Evolutionary conservation across 2,888 invertebrate species (phyloP), one percentile per base, ranked within the genome.

Genomic region (Idaea biselata): DNA sequence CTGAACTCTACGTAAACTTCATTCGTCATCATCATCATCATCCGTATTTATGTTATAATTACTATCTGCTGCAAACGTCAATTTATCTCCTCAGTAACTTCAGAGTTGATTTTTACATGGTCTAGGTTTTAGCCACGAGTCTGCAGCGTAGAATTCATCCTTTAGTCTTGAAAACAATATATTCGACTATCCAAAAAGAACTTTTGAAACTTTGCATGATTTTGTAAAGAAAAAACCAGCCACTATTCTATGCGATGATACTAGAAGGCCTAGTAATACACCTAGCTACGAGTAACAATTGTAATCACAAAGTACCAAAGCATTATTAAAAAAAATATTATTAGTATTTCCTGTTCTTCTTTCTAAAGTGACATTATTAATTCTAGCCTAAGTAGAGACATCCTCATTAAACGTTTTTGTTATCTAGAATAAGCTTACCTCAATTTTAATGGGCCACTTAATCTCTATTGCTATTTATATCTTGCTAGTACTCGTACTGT

Each of bases 371-470:
- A 87, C 85, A 84, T 69, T 87, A 84, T 88, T 88, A 89, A 89
- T 89, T 87, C 82, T 80, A 74, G 79, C 77, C 74, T 88, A 92
- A 91, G 91, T 89, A 91, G 86, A 71, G 73, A 88, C 89, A 88
- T 92, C 92, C 92, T 92, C 87, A 91, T 92, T 91, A 91, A 83
- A 73, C 70, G 81, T 82, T 89, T 25, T 87, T 83, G 82, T 88
- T 89, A 70, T 72, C 70, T 88, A 84, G 86, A 83, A 86, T 87
- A 87, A 80, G 80, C 83, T 86, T 81, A 80, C 81, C 81, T 82
- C 75, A 75, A 79, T 84, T 86, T 84, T 81, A 87, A 84, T 83
- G 80, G 81, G 75, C 71, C 75, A 75, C 77, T 84, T 86, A 82
- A 79, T 85, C 80, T 83, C 78, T 83, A 83, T 82, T 84, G 82